Conservation (phyloP, 2,113 vertebrate genomes). For the Otolemur garnettii region DNA sequence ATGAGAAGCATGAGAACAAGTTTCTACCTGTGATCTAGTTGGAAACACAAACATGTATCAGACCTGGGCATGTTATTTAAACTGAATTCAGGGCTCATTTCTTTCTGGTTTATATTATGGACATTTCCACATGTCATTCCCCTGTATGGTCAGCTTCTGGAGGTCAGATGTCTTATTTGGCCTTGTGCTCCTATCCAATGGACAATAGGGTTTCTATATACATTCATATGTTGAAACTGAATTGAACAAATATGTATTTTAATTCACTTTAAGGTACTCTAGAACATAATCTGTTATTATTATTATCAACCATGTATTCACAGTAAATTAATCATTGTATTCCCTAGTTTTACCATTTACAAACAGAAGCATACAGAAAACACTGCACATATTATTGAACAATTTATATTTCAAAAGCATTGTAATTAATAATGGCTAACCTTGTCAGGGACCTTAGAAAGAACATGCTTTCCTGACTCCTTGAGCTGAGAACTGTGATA, state of each 20-base stretch:
- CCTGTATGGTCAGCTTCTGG: background rate
- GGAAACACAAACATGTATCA: constrained; percentile 29
- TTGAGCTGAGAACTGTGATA: background rate
- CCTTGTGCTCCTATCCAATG: background rate
- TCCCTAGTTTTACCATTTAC: background rate
- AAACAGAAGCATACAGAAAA: constrained; percentile 26
- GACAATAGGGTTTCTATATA: background rate
- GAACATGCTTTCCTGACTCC: background rate
- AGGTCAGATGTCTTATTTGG: background rate
- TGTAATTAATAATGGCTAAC: background rate
- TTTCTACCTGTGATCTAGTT: background rate
- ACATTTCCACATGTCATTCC: background rate
- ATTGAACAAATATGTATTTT: background rate
- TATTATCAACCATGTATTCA: background rate
- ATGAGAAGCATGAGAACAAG: background rate
- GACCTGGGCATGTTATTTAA: too few relatives aligned
- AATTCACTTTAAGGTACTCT: background rate
- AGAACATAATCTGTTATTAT: background rate
- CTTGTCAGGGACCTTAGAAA: background rate
- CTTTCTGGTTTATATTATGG: background rate
- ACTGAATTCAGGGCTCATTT: background rate
- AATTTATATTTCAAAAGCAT: background rate
- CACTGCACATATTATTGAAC: background rate
- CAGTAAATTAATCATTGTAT: background rate
- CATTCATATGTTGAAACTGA: background rate